Percentiles rank a stretch among this genome's conserved stretches.
phyloP scores from a whole-genome alignment of 1,140 invertebrate species.

The Lordiphosa mommai region DNA sequence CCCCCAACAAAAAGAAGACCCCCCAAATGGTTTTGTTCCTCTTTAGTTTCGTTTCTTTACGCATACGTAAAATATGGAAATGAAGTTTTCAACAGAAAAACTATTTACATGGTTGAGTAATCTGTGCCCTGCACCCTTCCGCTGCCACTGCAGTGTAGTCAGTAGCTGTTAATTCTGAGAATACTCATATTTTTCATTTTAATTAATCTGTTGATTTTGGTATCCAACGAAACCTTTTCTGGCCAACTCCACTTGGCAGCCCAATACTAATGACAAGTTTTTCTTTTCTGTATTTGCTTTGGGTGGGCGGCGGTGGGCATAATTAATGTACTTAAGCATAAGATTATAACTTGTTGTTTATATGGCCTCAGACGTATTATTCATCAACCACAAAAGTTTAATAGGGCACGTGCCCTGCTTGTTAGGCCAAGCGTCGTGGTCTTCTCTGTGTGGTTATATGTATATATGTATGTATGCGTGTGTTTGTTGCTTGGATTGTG shows the following conservation, averaged over 20 bases:
- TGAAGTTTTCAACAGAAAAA: conserved; percentile 7
- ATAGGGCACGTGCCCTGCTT: conserved; percentile 56
- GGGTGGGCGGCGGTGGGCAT: conserved; percentile 12
- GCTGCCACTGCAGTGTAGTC: background rate
- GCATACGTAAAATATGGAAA: conserved; percentile 26
- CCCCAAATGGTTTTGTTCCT: background rate
- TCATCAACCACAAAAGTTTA: conserved; percentile 51
- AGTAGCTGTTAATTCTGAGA: conserved; percentile 43
- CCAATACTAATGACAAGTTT: conserved; percentile 37
- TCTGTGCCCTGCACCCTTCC: background rate
- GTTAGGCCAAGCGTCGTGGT: conserved; percentile 47
- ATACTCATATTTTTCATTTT: conserved; percentile 40
- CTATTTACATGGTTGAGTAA: conserved; percentile 40
- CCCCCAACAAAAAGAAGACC: background rate
- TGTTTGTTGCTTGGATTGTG: background rate
- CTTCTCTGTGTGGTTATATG: conserved; percentile 5
- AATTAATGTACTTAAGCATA: conserved; percentile 60
- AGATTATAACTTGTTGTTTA: conserved; percentile 34
- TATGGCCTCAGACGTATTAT: conserved; percentile 14
- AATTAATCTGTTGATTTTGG: conserved; percentile 49
- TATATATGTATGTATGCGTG: background rate
- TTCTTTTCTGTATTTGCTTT: background rate
- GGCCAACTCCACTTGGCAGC: background rate
- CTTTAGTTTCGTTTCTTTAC: background rate
- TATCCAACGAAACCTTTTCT: conserved; percentile 9